A percentile compares a stretch with the other conserved stretches of the same genome.
Evolutionary conservation across 2,797 vertebrate genomes (phyloP).

Genomic region (Jordanella pulchra): DNA sequence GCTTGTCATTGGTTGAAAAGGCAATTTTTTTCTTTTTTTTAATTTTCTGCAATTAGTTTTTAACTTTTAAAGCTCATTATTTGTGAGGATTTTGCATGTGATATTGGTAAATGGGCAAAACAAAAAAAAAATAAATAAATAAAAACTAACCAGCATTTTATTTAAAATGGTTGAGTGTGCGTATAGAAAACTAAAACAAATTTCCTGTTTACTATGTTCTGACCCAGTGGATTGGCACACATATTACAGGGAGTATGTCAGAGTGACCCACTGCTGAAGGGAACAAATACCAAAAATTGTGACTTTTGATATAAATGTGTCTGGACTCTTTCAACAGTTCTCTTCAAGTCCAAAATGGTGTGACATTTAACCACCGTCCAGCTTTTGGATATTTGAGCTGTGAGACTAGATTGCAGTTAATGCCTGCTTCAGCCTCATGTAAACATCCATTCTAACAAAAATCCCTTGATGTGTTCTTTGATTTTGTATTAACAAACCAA

Average conservation of each 20-base stretch:
- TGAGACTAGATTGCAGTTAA: constrained; percentile 5
- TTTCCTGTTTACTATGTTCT: background rate
- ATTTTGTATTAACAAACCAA: background rate
- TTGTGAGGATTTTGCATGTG: background rate
- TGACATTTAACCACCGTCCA: background rate
- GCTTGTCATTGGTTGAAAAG: background rate
- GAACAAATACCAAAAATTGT: constrained; percentile 1
- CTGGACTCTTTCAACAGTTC: background rate
- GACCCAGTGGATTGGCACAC: background rate
- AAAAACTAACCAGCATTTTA: background rate
- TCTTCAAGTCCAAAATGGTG: background rate
- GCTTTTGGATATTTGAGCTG: constrained; percentile 18
- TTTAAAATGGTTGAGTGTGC: background rate
- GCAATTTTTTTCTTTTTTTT: background rate
- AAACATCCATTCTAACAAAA: constrained; percentile 16
- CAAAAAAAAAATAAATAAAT: background rate
- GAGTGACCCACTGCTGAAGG: background rate
- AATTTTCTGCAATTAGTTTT: too few relatives aligned
- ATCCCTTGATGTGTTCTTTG: background rate
- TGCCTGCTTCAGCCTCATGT: background rate
- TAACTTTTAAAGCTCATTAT: background rate
- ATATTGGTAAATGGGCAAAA: background rate
- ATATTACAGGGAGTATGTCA: background rate
- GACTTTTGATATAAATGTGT: background rate
- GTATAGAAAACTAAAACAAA: constrained; percentile 8